Evolutionary conservation across 2,888 invertebrate genomes (phyloP).

Genomic region (Polydrusus cervinus): DNA sequence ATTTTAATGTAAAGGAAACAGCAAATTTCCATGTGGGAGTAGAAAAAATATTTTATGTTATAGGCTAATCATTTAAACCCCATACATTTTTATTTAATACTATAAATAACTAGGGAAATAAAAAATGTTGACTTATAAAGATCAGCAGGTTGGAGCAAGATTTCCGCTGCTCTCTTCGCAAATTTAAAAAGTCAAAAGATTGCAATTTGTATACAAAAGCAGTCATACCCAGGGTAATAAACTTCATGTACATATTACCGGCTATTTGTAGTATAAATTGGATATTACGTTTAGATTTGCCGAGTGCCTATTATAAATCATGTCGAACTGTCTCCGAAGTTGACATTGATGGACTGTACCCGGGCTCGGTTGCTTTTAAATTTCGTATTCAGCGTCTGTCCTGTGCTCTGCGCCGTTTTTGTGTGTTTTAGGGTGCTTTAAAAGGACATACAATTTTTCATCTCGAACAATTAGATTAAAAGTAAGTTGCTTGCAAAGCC

Average conservation of each 20-base stretch:
- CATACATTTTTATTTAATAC: too few relatives aligned
- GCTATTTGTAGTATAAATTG: conserved; percentile 57
- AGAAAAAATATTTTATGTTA: too few relatives aligned
- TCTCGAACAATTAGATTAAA: conserved; percentile 56
- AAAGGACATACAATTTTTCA: conserved; percentile 55
- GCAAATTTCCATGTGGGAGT: too few relatives aligned
- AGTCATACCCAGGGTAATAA: conserved; percentile 46
- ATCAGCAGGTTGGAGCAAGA: too few relatives aligned
- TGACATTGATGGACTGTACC: conserved; percentile 56
- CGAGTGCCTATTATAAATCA: conserved; percentile 56
- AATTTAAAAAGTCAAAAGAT: conserved; percentile 46
- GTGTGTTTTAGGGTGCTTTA: conserved; percentile 56
- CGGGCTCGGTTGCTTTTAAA: conserved; percentile 52
- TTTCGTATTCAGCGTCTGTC: conserved; percentile 57
- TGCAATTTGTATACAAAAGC: conserved; percentile 47
- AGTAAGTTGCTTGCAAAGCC: conserved; percentile 53
- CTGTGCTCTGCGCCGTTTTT: conserved; percentile 50
- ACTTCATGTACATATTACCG: conserved; percentile 55
- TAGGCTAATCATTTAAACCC: too few relatives aligned
- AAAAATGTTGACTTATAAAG: too few relatives aligned
- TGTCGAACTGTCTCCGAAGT: conserved; percentile 56
- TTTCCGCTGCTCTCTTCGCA: not conserved
- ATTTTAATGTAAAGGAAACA: too few relatives aligned
- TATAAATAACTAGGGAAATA: too few relatives aligned
- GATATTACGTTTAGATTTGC: conserved; percentile 57